These are phyloP conservation scores for Calyptomena viridis DNA, from an alignment of 2,113 vertebrate species.

Conservation along the genomic window DNA sequence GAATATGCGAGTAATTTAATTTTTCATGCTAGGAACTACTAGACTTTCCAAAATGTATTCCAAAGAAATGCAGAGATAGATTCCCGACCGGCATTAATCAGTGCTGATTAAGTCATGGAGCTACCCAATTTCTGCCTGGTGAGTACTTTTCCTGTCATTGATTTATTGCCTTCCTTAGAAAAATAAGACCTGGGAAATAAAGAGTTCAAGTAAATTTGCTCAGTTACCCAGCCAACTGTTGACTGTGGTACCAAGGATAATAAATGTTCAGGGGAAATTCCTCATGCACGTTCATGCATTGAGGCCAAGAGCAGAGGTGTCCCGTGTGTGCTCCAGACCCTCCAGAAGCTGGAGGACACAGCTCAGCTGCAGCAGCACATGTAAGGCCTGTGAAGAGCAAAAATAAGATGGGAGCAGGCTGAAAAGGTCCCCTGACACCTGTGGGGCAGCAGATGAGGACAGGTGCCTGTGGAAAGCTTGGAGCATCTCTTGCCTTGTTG, in stretches of 20 bases:
- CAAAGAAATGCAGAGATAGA: conserved; percentile 63
- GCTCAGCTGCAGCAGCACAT: neutral
- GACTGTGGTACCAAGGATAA: conserved; percentile 51
- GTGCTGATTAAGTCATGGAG: conserved; percentile 69
- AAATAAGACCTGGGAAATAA: conserved; percentile 68
- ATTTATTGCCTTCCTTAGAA: conserved; percentile 68
- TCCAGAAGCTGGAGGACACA: neutral
- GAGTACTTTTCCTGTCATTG: conserved; percentile 69
- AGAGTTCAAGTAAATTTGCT: conserved; percentile 66
- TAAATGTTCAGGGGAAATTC: conserved; percentile 45
- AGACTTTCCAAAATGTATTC: conserved; percentile 63
- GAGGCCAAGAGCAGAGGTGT: neutral
- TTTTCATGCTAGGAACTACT: conserved; percentile 44
- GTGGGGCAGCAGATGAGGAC: rapidly evolving
- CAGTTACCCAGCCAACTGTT: conserved; percentile 60
- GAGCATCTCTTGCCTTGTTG: rapidly evolving
- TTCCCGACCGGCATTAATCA: conserved; percentile 67
- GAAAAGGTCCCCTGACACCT: neutral
- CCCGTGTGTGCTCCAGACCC: neutral
- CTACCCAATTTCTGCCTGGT: conserved; percentile 69
- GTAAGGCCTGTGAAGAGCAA: neutral
- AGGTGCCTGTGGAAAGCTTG: neutral
- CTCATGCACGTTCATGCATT: neutral
- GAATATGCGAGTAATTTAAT: conserved; percentile 16
- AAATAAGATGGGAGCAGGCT: neutral